Evolutionary conservation across 2,888 invertebrate species (phyloP), one percentile per base, ranked within the genome.

Genomic region (Drymonia ruficornis): DNA sequence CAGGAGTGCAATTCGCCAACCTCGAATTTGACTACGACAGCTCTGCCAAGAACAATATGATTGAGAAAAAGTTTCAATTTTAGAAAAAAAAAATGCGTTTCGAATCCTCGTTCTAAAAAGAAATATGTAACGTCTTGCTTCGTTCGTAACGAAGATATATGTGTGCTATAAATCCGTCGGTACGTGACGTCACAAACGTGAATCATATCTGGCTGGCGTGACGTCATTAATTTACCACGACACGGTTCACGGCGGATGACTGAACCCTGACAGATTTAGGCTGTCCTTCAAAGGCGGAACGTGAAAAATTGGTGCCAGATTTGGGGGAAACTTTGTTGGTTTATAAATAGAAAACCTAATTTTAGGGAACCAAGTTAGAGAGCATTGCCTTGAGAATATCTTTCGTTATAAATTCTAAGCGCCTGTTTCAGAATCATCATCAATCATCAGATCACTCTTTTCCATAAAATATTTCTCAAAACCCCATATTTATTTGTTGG

Each of bases 151-250:
- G 61, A 73, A 71, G 67, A 75, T 76, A 69, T 72, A 81, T 78
- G 70, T 72, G 16, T 28, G 23, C 68, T 68, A 76, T 74, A 77
- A 76, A 79, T 78, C 70, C 56, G 55, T 52, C 55, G 60, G 68
- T 53, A 58, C 60, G 54, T 68, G 76, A 73, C 65, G 72, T 76
- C 76, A 77, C 59, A 56, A 65, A 60, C 47, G 59, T 81, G 79
- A 80, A 83, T 81, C 80, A 75, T 80, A 82, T 80, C 80, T 74
- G 69, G 71, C 65, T 70, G 74, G 76, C 82, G 76, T 82, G 78
- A 75, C 74, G 81, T 81, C 86, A 82, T 85, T 81, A 84, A 82
- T 85, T 80, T 76, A 62, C 59, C 64, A 66, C 64, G 61, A 67
- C 67, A 52, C 71, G 73, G 74, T 77, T 78, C 56, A 55, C 55